Percentiles rank a stretch among this genome's conserved stretches.
Conservation (phyloP, 1,140 invertebrate species). For the Meloidogyne hapla region DNA sequence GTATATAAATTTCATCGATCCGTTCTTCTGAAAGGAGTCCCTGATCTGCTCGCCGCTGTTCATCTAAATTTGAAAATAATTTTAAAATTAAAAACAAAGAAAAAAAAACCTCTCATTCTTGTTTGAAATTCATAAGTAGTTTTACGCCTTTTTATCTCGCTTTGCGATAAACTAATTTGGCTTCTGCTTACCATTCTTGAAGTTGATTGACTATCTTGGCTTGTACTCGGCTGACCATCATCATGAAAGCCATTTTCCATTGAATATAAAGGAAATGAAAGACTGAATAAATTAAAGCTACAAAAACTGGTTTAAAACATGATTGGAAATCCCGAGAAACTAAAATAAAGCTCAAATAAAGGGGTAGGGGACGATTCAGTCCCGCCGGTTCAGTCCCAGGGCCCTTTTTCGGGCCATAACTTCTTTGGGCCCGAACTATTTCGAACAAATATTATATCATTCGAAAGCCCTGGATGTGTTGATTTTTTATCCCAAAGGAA, state of each 20-base stretch:
- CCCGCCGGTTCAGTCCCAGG: no score
- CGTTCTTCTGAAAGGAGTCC: neutral
- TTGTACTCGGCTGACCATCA: neutral
- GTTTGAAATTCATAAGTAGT: constrained; percentile 5
- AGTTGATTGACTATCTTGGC: neutral
- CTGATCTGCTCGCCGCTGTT: neutral
- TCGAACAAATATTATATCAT: no score
- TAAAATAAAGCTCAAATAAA: no score
- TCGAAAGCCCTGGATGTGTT: no score
- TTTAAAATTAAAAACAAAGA: neutral
- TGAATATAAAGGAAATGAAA: neutral
- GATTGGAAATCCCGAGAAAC: no score
- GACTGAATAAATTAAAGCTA: neutral
- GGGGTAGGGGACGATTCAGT: no score
- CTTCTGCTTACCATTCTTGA: neutral
- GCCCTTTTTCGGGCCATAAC: no score
- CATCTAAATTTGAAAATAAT: neutral
- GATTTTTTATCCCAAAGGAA: no score
- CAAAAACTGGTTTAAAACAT: no score
- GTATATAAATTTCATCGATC: neutral
- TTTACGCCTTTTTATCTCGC: neutral
- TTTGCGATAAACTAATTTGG: neutral
- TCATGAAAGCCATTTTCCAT: neutral
- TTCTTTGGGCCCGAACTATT: no score
- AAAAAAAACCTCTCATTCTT: neutral